Conservation (phyloP, 2,113 vertebrate species). For the Smithornis capensis region DNA sequence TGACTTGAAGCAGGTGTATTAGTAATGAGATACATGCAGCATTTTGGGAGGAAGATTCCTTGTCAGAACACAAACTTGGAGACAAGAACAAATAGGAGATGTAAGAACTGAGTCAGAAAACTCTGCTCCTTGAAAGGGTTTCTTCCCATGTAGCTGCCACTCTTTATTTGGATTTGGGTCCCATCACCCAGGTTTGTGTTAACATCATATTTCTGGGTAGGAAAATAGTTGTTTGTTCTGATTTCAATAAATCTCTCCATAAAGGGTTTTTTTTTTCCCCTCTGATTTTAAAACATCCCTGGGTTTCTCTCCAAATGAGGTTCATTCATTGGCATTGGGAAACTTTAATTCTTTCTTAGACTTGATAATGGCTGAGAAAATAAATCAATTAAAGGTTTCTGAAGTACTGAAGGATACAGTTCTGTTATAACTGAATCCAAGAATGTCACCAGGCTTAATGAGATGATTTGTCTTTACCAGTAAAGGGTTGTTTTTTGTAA, state of each 20-base stretch:
- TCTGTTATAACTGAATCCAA: neutral
- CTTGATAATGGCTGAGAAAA: neutral
- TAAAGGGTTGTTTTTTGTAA: neutral
- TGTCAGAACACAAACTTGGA: neutral
- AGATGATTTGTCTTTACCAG: slow-evolving; percentile 1
- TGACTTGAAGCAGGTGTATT: neutral
- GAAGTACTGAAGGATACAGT: neutral
- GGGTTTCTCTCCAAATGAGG: neutral
- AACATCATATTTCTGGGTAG: neutral
- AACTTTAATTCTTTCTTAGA: neutral
- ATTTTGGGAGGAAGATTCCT: neutral
- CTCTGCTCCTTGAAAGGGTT: neutral
- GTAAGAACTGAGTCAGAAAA: neutral
- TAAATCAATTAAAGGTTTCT: neutral
- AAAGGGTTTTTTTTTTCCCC: neutral
- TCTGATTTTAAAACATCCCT: neutral
- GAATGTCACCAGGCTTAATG: neutral
- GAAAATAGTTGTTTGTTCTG: neutral
- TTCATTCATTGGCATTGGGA: rapidly evolving
- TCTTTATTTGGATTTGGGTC: neutral
- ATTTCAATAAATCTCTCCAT: neutral
- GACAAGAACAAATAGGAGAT: neutral
- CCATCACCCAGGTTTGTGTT: neutral
- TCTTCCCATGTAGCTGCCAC: neutral
- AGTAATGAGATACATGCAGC: neutral